Percentiles rank a stretch among this genome's conserved stretches.
These are phyloP conservation scores for Bombylius major DNA, from an alignment of 2,888 invertebrate genomes.

Conservation along the genomic window DNA sequence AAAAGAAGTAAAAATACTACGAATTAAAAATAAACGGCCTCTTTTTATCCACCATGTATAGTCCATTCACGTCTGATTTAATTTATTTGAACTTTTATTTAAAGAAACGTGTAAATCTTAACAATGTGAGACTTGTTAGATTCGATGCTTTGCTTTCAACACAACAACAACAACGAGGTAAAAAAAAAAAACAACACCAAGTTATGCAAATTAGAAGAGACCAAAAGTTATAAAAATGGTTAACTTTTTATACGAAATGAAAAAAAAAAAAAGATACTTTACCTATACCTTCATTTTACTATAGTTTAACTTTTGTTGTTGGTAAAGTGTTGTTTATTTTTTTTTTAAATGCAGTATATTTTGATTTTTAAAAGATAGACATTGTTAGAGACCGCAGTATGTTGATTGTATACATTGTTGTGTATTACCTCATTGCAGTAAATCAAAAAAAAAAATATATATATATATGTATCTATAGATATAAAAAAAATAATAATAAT, in stretches of 20 bases:
- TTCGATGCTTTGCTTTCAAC: background rate
- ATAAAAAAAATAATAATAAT: background rate
- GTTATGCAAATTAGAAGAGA: constrained; percentile 3
- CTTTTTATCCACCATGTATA: background rate
- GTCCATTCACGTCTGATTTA: constrained; percentile 12
- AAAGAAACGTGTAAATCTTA: constrained; percentile 6
- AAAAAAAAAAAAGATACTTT: no score
- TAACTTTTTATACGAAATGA: no score
- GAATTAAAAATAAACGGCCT: background rate
- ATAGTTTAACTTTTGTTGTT: no score
- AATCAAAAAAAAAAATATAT: background rate
- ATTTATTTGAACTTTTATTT: constrained; percentile 7
- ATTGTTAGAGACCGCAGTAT: background rate
- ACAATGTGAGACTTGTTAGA: constrained; percentile 1
- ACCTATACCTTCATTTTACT: no score
- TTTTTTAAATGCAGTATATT: no score
- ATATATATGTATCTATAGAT: background rate
- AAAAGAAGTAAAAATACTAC: no score
- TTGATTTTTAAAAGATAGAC: no score
- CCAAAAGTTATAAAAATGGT: background rate
- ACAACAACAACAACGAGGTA: background rate
- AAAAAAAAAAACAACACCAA: background rate
- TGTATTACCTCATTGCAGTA: background rate
- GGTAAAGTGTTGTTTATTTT: no score
- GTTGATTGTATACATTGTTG: background rate